Conservation (phyloP, 2,888 invertebrate genomes). For the Sycophila texana region DNA sequence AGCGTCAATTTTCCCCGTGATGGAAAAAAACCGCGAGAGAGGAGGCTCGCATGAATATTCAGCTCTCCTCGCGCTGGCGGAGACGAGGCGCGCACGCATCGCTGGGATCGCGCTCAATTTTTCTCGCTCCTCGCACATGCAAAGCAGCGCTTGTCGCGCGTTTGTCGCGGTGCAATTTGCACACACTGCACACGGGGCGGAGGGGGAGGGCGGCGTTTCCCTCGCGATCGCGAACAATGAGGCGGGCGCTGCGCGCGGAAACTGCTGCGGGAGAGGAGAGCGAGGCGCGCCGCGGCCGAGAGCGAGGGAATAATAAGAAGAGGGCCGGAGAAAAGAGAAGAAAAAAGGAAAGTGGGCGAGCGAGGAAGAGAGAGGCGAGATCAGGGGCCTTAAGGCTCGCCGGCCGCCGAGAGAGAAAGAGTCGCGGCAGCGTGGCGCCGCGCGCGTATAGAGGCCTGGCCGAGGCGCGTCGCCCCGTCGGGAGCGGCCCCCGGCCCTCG, state of each 20-base stretch:
- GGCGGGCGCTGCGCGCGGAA: background rate
- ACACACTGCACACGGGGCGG: too few species aligned
- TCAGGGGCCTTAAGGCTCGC: background rate
- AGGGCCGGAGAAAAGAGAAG: background rate
- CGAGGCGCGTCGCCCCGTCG: slow-evolving; percentile 54
- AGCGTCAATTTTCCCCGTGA: too few species aligned
- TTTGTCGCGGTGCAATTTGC: too few species aligned
- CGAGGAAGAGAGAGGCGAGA: slow-evolving; percentile 53
- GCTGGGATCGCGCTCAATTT: too few species aligned
- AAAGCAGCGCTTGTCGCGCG: too few species aligned
- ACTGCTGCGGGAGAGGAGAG: background rate
- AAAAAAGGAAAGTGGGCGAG: slow-evolving; percentile 27
- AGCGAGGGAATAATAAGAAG: background rate
- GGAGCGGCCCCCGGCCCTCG: slow-evolving; percentile 62
- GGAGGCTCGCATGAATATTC: too few species aligned
- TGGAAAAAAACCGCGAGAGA: too few species aligned
- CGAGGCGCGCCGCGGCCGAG: background rate
- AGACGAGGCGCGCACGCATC: too few species aligned
- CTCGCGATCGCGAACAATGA: background rate
- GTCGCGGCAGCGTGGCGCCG: slow-evolving; percentile 72
- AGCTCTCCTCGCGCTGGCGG: too few species aligned
- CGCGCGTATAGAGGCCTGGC: slow-evolving; percentile 64
- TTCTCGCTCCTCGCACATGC: too few species aligned
- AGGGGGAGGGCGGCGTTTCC: too few species aligned
- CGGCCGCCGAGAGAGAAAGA: slow-evolving; percentile 52